Evolutionary conservation across 2,797 vertebrate genomes (phyloP).

Genomic region (Schizopygopsis malacanthus): DNA sequence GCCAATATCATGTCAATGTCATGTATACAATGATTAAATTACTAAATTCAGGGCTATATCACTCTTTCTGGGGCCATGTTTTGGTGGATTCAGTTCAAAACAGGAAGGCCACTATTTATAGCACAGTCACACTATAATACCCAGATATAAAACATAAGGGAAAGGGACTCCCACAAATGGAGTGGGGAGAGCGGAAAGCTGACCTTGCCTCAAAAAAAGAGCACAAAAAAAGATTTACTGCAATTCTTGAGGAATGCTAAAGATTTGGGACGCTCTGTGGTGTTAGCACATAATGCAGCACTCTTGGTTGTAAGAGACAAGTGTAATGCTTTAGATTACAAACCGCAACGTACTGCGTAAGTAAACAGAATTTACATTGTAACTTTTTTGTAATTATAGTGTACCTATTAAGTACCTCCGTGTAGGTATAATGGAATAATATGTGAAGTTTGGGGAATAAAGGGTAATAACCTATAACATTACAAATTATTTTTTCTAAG

Average conservation of each 20-base stretch:
- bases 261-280: not conserved
- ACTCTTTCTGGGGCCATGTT: not conserved
- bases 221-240: not conserved
- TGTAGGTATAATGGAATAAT: too few species aligned
- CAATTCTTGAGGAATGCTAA: not conserved
- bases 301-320: too few species aligned
- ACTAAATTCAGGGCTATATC: not conserved
- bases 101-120: constrained; percentile 6
- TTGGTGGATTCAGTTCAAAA: not conserved
- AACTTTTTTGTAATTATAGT: too few species aligned
- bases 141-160: not conserved
- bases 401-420: too few species aligned
- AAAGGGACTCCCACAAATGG: not conserved
- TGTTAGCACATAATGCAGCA: not conserved
- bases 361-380: too few species aligned
- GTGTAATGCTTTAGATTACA: too few species aligned
- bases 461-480: too few species aligned
- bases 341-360: too few species aligned
- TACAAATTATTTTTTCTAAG: too few species aligned
- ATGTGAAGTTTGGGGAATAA: too few species aligned
- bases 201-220: not conserved
- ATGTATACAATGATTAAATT: not conserved
- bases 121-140: constrained; percentile 4
- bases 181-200: not conserved
- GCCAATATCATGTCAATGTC: not conserved